Base-by-base conservation (phyloP, 1,140 invertebrate genomes). In the Amyelois transitella region DNA sequence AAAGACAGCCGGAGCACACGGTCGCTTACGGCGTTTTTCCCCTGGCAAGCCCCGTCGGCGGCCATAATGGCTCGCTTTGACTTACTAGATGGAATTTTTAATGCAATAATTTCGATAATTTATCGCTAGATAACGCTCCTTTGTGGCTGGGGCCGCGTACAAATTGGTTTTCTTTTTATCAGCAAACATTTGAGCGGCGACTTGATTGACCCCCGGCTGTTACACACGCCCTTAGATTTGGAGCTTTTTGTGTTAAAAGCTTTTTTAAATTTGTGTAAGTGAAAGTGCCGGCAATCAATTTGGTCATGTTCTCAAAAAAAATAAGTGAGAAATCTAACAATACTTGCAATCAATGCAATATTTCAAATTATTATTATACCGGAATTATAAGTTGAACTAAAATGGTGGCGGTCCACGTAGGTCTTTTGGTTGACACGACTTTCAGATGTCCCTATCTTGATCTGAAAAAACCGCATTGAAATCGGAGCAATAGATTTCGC, bases 51-150 rank as follows among this genome's bases (percentile, higher is more conserved):
- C 48, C 19, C 14, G 22, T 44, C 51, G 48, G 58, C 60, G 59
- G 66, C 64, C 64, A 84, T 89, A 88, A 89, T 89, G 81, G 86
- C 74, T 76, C 81, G 75, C 89, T 90, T 90, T 90, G 89, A 90
- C 88, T 89, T 88, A 88, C 88, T 88, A 90, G 90, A 91, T 91
- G 90, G 90, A 91, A 91, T 91, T 91, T 91, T 91, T 91, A 91
- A 91, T 91, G 90, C 90, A 91, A 91, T 91, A 91, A 91, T 91
- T 91, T 88, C 90, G 87, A 91, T 91, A 91, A 91, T 91, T 91
- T 91, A 90, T 91, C 75, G 84, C 86, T 86, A 84, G 82, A 86
- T 84, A 76, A 74, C 75, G 68, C 66, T 75, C 75, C 75, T 81
- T 82, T 86, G 78, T 83, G 65, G 55, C 60, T 66, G 68, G 51